Base-by-base conservation (phyloP, 2,797 vertebrate genomes). In the Enteromius anoplus region DNA sequence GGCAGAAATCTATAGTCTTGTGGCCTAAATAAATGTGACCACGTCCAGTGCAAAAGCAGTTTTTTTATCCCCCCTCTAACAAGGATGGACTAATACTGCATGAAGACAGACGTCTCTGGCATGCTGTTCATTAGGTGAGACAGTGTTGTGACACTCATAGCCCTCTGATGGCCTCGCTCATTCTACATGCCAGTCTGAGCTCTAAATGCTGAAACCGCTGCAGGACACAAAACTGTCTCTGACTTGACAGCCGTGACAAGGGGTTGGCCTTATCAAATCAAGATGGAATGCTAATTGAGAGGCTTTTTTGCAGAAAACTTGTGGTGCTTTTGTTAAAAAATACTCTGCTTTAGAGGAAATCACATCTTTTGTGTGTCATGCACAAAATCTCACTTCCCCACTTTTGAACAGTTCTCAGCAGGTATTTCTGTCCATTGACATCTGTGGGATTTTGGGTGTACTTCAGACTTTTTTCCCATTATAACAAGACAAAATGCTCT, bases 231-330 rank as follows among this genome's bases (percentile, higher is more conserved):
- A 86, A 83, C 83, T 51, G 55, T 77, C 70, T 80, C 81, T 26
- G 78, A 68, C 78, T 77, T 62, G 81, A 80, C 83, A 79, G 77
- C 51, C 53, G 45, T 75, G 81, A 84, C 85, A 62, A 58, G 51
- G 23, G 80, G 51, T 65, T 69, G 81, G 83, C 47, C 34, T 64
- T 68, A 70, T 75, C 75, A 79, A 80, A 84, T 75, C 75, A 81
- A 85, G 45, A 76, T 70, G 58, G 87, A 86, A 86, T 86, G 81
- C 81, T 88, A 86, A 88, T 82, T 84, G 87, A 76, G 84, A 85
- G 70, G 42, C 55, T 40, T 81, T 81, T 82, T 79, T 42, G 29
- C 73, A 80, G 23, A 64, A 62, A 80, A 62, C 32, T 10, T 42
- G 58, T 8, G 47, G 29, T 60, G 65, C 66, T 37, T 70, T 66